Evolutionary conservation across 2,888 invertebrate genomes (phyloP), one percentile per base, ranked within the genome.

Genomic region (Acrocera orbiculus): DNA sequence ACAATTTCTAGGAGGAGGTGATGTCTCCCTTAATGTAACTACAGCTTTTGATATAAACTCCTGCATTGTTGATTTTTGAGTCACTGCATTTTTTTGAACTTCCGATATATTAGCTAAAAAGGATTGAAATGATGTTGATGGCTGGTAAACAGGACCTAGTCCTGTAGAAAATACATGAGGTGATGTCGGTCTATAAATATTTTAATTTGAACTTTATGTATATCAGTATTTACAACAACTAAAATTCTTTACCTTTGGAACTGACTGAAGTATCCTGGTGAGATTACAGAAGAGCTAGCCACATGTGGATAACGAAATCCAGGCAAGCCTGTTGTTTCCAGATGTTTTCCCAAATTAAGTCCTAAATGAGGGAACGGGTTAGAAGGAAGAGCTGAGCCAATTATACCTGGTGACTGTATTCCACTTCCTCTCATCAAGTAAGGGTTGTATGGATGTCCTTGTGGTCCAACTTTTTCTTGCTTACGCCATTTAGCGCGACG

Each of bases 401-500:
- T 76, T 0, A 79, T 71, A 3, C 49, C 46, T 13, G 52, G 48
- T 25, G 72, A 66, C 27, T 74, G 69, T 29, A 76, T 67, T 3
- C 70, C 68, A 26, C 67, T 67, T n/a, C 66, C 68, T 28, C 73
- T 70, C 30, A 73, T 67, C 42, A 82, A 56, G 59, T 83, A 86
- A 2, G 85, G 83, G 55, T 80, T 85, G 69, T 87, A 87, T 1
- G 87, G 87, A 56, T 87, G 87, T 3, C 71, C 85, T 50, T 85
- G 80, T 0, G 87, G 87, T 1, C 87, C 87, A 37, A 87, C 87
- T 61, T 86, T 87, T 61, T 87, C 87, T 52, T 86, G 86, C 52
- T 89, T 89, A 25, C 89, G 69, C 87, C 87, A 89, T 62, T 89
- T 89, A 29, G 87, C 87, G 25, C 87, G 69, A 2, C 87, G 70